Evolutionary conservation across 35 echinoderm and acorn worm genomes (phyloP).

Genomic region (Acanthaster planci): DNA sequence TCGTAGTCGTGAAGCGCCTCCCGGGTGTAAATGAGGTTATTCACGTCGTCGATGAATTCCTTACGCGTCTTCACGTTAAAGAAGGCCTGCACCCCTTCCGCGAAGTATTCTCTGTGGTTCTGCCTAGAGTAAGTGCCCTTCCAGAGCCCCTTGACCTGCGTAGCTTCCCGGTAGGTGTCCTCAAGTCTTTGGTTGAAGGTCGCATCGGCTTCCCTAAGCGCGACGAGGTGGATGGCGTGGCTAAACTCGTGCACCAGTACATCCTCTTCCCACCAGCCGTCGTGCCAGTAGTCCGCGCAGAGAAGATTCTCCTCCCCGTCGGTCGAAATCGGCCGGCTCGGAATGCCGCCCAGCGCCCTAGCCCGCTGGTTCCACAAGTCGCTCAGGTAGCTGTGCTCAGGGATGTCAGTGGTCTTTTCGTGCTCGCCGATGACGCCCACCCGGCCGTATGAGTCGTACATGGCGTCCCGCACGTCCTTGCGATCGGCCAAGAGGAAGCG

Average conservation of each 20-base stretch:
- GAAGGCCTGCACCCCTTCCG: slow-evolving; percentile 73
- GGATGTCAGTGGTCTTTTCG: slow-evolving; percentile 70
- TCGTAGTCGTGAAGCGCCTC: slow-evolving; percentile 54
- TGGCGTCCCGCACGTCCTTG: slow-evolving; percentile 52
- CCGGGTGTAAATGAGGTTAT: slow-evolving; percentile 71
- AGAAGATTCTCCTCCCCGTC: slow-evolving; percentile 68
- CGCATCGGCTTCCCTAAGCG: slow-evolving; percentile 25
- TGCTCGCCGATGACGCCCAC: slow-evolving; percentile 42
- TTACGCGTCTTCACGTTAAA: slow-evolving; percentile 55
- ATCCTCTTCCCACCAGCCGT: slow-evolving; percentile 68
- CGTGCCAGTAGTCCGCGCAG: slow-evolving; percentile 9
- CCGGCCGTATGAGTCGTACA: slow-evolving; percentile 54
- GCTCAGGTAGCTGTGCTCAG: slow-evolving; percentile 51
- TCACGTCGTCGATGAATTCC: slow-evolving; percentile 15
- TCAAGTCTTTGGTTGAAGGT: slow-evolving; percentile 18
- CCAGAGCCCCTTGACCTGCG: slow-evolving; percentile 26
- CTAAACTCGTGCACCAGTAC: slow-evolving; percentile 74
- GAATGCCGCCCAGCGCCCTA: slow-evolving; percentile 54
- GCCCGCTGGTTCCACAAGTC: slow-evolving; percentile 50
- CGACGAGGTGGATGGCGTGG: slow-evolving; percentile 60
- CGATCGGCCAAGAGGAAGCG: slow-evolving; percentile 62
- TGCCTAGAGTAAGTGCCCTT: slow-evolving; percentile 32
- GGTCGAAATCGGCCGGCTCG: slow-evolving; percentile 39
- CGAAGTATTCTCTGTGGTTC: slow-evolving; percentile 64
- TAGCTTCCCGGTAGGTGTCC: slow-evolving; percentile 23